Base-by-base conservation (phyloP, 2,797 vertebrate species). In the Malurus splendens region DNA sequence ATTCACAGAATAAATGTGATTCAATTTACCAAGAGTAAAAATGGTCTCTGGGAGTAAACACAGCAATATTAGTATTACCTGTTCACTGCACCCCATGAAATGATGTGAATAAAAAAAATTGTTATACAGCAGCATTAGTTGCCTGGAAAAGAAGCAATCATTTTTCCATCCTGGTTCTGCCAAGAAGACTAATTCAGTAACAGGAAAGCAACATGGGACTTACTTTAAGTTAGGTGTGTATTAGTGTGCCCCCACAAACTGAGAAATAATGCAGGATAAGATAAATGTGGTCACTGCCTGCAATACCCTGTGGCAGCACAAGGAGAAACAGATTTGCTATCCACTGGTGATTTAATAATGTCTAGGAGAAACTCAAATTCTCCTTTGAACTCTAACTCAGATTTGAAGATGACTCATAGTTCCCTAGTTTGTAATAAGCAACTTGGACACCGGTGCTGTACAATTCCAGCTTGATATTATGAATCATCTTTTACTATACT, bases 11-110 rank as follows among this genome's bases (percentile, higher is more conserved):
- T 50, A 82, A 84, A 89, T 79, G 48, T 24, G 19, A 66, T 88
- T 76, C 86, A 71, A 61, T 86, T 92, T 71, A 73, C 38, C 50
- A 44, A 60, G 38, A 64, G 50, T 45, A 86, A 59, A 87, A 93
- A 30, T 25, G 10, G 19, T 90, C 14, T 64, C 77, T 9, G 17
- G 44, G 77, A 82, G 33, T 59, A 86, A 92, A 68, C 41, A 75
- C 16, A 62, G 56, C 17, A 72, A 55, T 66, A 70, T 79, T 54
- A 57, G 25, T 44, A 60, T 77, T 67, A 38, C 54, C 74, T 84
- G 42, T 74, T 88, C 64, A 87, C 45, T 74, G 18, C 38, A 84
- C 54, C 57, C 64, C 18, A 32, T 51, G 54, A 64, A 95, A 74
- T 14, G 33, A 3, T 45, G 20, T 44, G 51, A 75, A 56, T 45